Evolutionary conservation across 2,888 invertebrate genomes (phyloP).

Genomic region (Ferrisia virgata): DNA sequence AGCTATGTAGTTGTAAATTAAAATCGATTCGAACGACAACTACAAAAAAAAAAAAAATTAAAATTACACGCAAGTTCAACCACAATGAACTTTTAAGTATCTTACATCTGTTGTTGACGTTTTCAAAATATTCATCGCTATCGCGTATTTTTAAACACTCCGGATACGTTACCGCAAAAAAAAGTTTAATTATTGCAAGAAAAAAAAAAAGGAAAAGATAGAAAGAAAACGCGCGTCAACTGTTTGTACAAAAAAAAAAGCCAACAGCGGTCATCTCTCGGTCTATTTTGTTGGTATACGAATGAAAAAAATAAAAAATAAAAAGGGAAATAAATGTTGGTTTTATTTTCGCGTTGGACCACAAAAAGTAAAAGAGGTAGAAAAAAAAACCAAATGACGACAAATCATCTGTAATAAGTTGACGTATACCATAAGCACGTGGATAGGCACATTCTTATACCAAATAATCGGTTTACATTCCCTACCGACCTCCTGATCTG

Average conservation of each 20-base stretch:
- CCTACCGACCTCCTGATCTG: neutral
- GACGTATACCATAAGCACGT: neutral
- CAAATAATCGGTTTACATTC: neutral
- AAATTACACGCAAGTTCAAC: neutral
- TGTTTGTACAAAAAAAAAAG: too few relatives aligned
- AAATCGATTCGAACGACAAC: neutral
- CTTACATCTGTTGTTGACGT: conserved; percentile 24
- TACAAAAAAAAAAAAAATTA: conserved; percentile 1
- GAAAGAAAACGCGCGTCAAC: neutral
- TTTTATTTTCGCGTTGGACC: neutral
- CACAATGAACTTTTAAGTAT: conserved; percentile 13
- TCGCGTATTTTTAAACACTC: neutral
- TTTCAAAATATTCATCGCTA: conserved; percentile 7
- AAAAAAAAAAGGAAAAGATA: neutral
- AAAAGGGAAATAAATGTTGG: neutral
- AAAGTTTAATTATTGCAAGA: conserved; percentile 14
- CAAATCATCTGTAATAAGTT: neutral
- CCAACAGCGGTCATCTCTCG: neutral
- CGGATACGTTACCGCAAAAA: neutral
- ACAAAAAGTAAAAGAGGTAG: neutral
- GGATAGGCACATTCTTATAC: neutral
- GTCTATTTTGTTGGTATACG: neutral
- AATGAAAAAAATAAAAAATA: neutral
- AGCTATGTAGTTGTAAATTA: neutral
- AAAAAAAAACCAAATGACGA: neutral